Evolutionary conservation across 2,113 vertebrate genomes (phyloP).

Genomic region (Caranx melampygus): DNA sequence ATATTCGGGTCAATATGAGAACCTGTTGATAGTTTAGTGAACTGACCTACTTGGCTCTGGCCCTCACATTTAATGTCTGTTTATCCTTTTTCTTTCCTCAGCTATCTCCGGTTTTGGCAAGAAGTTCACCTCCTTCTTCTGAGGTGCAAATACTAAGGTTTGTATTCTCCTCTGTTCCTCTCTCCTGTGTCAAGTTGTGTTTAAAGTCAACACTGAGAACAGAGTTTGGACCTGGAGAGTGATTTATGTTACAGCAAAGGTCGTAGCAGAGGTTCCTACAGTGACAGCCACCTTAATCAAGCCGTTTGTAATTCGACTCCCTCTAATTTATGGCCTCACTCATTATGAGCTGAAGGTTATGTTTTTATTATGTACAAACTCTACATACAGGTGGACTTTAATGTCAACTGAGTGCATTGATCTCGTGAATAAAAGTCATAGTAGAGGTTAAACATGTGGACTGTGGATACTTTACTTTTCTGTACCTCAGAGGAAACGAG

Average conservation of each 20-base stretch:
- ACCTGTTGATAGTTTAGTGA: too few relatives aligned
- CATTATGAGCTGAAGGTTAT: not conserved
- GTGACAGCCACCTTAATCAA: not conserved
- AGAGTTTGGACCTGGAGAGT: not conserved
- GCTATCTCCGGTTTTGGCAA: conserved; percentile 98
- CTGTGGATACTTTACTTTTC: not conserved
- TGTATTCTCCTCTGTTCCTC: not conserved
- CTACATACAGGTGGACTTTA: not conserved
- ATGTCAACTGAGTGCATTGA: not conserved
- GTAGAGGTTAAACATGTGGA: not conserved
- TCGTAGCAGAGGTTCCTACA: not conserved
- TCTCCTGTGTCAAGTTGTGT: not conserved
- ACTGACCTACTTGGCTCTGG: too few relatives aligned
- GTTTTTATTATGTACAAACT: not conserved
- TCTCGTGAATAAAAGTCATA: not conserved
- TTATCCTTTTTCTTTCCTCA: conserved; percentile 67
- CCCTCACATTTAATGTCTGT: too few relatives aligned
- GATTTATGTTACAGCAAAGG: not conserved
- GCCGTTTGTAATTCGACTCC: not conserved
- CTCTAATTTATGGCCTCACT: not conserved
- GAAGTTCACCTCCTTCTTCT: conserved; percentile 99
- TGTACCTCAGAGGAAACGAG: not conserved
- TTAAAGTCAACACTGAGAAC: not conserved
- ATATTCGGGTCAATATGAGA: too few relatives aligned
- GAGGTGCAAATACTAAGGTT: conserved; percentile 86